Evolutionary conservation across 1,140 invertebrate genomes (phyloP).

Genomic region (Brachionus rotundiformis): DNA sequence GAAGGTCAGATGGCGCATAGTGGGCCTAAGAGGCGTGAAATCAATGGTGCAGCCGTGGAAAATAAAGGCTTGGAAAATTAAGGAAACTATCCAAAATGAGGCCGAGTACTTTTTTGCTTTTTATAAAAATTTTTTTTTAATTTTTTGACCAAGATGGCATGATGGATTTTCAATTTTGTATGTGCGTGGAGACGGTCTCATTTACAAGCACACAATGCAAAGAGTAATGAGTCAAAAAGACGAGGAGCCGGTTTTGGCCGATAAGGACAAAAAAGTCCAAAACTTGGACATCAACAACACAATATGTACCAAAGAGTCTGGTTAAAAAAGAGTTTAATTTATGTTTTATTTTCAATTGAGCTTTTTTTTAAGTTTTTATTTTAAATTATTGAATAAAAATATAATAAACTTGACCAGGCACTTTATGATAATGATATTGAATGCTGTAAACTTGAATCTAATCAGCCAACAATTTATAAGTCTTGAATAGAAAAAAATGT

Average conservation of each 20-base stretch:
- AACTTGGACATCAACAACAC: constrained; percentile 7
- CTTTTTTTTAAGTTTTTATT: too few species aligned
- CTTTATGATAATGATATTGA: too few species aligned
- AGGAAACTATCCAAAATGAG: constrained; percentile 2
- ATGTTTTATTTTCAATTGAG: background rate
- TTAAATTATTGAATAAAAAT: too few species aligned
- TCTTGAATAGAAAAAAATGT: too few species aligned
- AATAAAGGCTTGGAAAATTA: constrained; percentile 28
- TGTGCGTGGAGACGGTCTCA: constrained; percentile 34
- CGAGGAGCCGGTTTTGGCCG: constrained; percentile 15
- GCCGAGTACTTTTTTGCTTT: background rate
- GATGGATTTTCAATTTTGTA: constrained; percentile 49
- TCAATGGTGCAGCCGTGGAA: constrained; percentile 43
- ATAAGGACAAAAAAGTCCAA: constrained; percentile 1
- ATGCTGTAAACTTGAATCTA: too few species aligned
- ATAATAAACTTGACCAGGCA: too few species aligned
- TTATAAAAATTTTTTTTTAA: background rate
- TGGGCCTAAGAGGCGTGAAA: constrained; percentile 9
- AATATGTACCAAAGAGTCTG: constrained; percentile 25
- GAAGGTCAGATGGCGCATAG: constrained; percentile 43
- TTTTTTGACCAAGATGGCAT: constrained; percentile 19
- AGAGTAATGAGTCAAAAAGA: constrained; percentile 35
- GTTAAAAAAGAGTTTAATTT: background rate
- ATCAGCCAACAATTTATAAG: too few species aligned
- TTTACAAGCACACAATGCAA: constrained; percentile 47